These are phyloP conservation scores for Thunnus maccoyii DNA, from an alignment of 2,113 vertebrate genomes.

Conservation along the genomic window DNA sequence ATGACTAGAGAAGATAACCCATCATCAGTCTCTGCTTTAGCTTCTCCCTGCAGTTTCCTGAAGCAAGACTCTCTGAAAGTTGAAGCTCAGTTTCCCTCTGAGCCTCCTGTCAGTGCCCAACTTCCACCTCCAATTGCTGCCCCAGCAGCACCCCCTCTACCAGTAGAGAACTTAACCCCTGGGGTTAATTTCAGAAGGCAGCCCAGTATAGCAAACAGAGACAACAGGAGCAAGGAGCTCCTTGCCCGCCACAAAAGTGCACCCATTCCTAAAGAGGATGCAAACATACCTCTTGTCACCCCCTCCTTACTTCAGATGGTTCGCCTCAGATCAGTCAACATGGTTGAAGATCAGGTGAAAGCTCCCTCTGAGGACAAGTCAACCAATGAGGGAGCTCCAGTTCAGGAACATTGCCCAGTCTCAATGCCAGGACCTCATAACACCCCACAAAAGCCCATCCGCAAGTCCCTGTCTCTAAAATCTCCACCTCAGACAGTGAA, in stretches of 20 bases:
- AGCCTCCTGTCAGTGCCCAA: constrained; percentile 14
- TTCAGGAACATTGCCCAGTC: constrained; percentile 46
- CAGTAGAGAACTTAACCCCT: constrained; percentile 68
- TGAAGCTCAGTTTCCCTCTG: constrained; percentile 47
- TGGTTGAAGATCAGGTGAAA: constrained; percentile 71
- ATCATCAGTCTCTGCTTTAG: background rate
- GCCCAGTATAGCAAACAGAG: constrained; percentile 67
- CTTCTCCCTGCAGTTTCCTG: constrained; percentile 3
- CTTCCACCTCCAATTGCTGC: constrained; percentile 13
- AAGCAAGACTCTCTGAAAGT: constrained; percentile 38
- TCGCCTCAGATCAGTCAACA: constrained; percentile 90
- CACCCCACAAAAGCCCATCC: constrained; percentile 92
- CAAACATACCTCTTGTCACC: constrained; percentile 91
- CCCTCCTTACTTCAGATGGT: constrained; percentile 97
- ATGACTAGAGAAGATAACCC: constrained; percentile 27
- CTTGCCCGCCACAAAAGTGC: constrained; percentile 82
- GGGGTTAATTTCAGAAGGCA: constrained; percentile 80
- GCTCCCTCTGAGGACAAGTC: constrained; percentile 56
- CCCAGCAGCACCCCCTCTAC: constrained; percentile 36
- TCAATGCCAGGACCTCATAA: constrained; percentile 62
- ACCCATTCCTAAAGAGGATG: constrained; percentile 88
- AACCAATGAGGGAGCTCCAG: constrained; percentile 15
- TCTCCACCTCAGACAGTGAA: constrained; percentile 74
- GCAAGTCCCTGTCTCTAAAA: constrained; percentile 90
- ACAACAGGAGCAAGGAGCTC: constrained; percentile 83